phyloP scores from a whole-genome alignment of 2,113 vertebrate species.

The Phrynosoma blainvillii region DNA sequence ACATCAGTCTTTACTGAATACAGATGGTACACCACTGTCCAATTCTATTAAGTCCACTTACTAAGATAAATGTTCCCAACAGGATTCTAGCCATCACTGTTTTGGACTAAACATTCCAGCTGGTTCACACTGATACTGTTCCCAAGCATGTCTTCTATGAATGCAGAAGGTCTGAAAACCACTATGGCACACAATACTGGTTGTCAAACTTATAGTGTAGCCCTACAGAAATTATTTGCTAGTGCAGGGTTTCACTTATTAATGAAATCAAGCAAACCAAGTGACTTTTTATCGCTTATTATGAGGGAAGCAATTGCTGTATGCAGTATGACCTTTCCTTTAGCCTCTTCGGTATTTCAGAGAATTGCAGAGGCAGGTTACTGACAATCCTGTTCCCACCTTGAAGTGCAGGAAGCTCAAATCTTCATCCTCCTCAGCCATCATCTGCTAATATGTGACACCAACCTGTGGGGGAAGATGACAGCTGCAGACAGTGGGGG shows the following conservation, averaged over 20 bases:
- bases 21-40: too few species aligned
- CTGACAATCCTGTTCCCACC: conserved; percentile 22
- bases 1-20: too few species aligned
- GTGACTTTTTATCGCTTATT: background rate
- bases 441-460: conserved; percentile 66
- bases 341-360: background rate
- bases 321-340: background rate
- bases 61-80: too few species aligned
- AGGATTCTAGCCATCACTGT: too few species aligned
- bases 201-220: background rate
- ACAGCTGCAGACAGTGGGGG: conserved; percentile 67
- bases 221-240: background rate
- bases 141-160: background rate
- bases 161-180: background rate
- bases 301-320: background rate
- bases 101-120: too few species aligned
- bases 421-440: conserved; percentile 40
- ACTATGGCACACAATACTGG: too few species aligned
- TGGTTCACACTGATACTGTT: too few species aligned
- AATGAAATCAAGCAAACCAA: background rate
- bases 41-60: too few species aligned
- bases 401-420: conserved; percentile 50
- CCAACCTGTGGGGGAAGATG: conserved; percentile 65
- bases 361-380: conserved; percentile 32
- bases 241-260: background rate